These are phyloP conservation scores for Microctenopoma stevenorrisi DNA, from an alignment of 2,797 vertebrate species.

Conservation along the genomic window DNA sequence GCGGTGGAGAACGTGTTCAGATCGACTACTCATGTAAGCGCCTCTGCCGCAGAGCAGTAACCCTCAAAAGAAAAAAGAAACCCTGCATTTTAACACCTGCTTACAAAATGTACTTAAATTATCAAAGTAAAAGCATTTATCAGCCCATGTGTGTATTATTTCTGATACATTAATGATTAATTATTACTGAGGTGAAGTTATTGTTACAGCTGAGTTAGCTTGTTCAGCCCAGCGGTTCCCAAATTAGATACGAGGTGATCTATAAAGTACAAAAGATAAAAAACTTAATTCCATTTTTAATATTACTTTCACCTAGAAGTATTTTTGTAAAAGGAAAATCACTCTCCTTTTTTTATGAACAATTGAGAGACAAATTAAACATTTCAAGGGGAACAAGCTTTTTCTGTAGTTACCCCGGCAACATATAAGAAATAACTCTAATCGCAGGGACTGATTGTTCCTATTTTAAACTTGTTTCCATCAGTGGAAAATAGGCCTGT, in stretches of 20 bases:
- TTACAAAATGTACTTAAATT: neutral
- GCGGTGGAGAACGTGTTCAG: neutral
- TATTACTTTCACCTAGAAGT: too few species aligned
- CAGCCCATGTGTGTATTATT: too few species aligned
- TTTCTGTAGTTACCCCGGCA: slow-evolving; percentile 20
- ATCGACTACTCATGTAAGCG: neutral
- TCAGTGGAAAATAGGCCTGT: slow-evolving; percentile 13
- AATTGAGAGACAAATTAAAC: too few species aligned
- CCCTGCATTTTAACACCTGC: neutral
- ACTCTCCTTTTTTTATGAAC: too few species aligned
- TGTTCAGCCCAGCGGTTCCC: neutral
- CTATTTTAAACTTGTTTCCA: slow-evolving; percentile 28
- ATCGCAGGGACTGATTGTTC: slow-evolving; percentile 26
- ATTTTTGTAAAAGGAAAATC: too few species aligned
- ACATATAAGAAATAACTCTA: slow-evolving; percentile 20
- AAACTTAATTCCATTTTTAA: too few species aligned
- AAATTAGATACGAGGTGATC: neutral
- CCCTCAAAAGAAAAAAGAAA: neutral
- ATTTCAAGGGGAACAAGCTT: too few species aligned
- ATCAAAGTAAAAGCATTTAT: too few species aligned
- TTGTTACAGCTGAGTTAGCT: neutral
- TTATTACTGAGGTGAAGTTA: neutral
- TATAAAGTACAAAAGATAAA: neutral
- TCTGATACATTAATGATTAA: neutral
- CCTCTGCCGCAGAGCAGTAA: neutral